A percentile compares a stretch with the other conserved stretches of the same genome.
Evolutionary conservation across 2,113 vertebrate species (phyloP).

Genomic region (Pelecanoides urinatrix): DNA sequence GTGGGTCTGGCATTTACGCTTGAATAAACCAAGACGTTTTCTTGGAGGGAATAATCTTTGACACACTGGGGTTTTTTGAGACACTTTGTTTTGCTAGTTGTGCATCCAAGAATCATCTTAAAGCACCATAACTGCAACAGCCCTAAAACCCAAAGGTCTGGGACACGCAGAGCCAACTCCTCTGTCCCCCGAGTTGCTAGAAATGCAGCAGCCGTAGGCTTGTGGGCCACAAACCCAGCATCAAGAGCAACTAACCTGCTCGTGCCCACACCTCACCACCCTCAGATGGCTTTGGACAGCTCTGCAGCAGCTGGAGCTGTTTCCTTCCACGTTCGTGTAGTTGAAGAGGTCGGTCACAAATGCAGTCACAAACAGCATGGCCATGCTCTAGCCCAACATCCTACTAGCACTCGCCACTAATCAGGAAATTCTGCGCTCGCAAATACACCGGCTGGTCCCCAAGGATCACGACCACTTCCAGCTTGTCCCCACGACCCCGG

Average conservation of each 20-base stretch:
- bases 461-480: fast-evolving
- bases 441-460: fast-evolving
- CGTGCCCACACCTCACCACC: neutral
- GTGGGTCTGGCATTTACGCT: neutral
- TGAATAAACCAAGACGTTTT: neutral
- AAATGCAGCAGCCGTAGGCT: neutral
- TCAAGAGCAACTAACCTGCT: neutral
- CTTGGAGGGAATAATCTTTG: neutral
- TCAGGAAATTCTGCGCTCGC: fast-evolving
- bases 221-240: neutral
- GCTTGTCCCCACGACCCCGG: neutral
- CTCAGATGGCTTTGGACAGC: fast-evolving
- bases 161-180: neutral
- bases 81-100: neutral
- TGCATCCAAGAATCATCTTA: neutral
- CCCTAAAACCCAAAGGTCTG: neutral
- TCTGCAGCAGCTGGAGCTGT: fast-evolving
- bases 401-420: fast-evolving
- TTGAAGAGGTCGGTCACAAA: no score
- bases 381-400: fast-evolving
- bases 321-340: neutral
- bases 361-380: fast-evolving
- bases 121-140: neutral
- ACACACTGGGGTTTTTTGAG: neutral
- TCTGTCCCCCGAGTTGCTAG: neutral